Percentiles rank a stretch among this genome's conserved stretches.
phyloP scores from a whole-genome alignment of 1,140 invertebrate genomes.

The Calliopsis andreniformis region DNA sequence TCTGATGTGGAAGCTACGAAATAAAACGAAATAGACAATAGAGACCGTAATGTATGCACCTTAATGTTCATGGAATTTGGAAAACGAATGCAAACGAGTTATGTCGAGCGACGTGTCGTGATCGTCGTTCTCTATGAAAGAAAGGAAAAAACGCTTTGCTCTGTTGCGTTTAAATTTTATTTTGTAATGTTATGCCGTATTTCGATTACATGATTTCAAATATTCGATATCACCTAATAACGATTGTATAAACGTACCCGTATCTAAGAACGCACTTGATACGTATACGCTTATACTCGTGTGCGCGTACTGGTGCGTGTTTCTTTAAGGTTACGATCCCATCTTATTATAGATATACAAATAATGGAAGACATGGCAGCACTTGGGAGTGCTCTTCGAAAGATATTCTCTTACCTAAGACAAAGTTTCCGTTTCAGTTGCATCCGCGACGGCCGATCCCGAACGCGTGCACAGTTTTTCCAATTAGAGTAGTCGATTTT shows the following conservation, averaged over 20 bases:
- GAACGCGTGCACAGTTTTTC: background rate
- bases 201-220: constrained; percentile 48
- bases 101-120: no score
- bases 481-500: no score
- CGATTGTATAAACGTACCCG: constrained; percentile 11
- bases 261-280: background rate
- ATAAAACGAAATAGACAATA: no score
- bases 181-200: constrained; percentile 49
- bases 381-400: constrained; percentile 75
- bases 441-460: background rate
- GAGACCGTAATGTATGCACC: no score
- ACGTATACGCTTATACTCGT: constrained; percentile 9
- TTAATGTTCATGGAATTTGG: no score
- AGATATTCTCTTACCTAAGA: constrained; percentile 66
- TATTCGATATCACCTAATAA: constrained; percentile 34
- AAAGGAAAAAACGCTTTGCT: background rate
- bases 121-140: no score
- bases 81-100: no score
- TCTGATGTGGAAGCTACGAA: no score
- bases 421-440: constrained; percentile 2
- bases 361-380: constrained; percentile 79
- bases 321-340: constrained; percentile 69
- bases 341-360: constrained; percentile 78
- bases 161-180: constrained; percentile 48
- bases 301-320: constrained; percentile 15